Evolutionary conservation across 2,888 invertebrate species (phyloP).

Genomic region (Xestoiulus laeticollis): DNA sequence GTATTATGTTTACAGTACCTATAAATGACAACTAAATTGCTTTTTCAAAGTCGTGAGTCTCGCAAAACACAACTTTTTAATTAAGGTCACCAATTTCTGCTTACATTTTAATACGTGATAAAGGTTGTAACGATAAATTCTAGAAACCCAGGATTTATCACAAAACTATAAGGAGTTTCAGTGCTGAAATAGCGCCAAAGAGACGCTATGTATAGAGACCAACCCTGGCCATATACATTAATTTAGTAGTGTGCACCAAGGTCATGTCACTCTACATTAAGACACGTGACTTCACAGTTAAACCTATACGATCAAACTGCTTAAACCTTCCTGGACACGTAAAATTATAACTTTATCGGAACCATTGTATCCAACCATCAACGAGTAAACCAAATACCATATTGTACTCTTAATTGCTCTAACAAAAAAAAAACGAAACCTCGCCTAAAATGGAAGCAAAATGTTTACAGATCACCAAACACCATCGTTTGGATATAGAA

Average conservation of each 20-base stretch:
- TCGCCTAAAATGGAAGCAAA: not conserved
- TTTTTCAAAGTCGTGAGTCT: no score
- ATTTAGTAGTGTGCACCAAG: no score
- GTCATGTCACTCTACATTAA: not conserved
- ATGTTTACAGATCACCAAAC: conserved; percentile 4
- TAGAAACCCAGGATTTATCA: no score
- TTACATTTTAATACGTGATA: no score
- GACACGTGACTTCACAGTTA: not conserved
- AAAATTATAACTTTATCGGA: not conserved
- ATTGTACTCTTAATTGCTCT: not conserved
- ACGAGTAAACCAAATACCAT: not conserved
- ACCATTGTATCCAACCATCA: not conserved
- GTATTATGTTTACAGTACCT: no score
- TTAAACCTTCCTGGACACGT: not conserved
- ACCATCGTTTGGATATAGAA: not conserved
- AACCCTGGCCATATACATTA: no score
- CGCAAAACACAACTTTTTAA: no score
- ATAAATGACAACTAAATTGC: no score
- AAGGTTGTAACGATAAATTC: no score
- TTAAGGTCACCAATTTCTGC: no score
- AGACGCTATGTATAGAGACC: not conserved
- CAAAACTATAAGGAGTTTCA: no score
- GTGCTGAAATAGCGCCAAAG: no score
- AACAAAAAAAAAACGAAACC: not conserved
- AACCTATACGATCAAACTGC: not conserved